phyloP scores from a whole-genome alignment of 2,797 vertebrate species.

The Nasua narica region DNA sequence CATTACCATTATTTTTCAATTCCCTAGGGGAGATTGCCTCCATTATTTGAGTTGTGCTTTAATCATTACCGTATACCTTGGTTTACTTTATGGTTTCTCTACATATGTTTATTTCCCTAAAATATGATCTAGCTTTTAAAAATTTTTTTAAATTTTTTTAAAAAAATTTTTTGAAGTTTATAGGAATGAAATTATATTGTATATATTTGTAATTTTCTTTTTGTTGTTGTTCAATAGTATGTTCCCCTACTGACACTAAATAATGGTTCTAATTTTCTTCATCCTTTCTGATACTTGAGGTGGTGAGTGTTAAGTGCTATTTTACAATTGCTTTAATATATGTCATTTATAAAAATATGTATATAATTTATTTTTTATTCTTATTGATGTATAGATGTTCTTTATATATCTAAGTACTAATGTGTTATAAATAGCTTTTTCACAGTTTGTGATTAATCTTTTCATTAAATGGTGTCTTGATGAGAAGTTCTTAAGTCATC shows the following conservation, averaged over 20 bases:
- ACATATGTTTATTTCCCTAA: background rate
- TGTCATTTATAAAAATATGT: background rate
- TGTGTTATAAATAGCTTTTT: background rate
- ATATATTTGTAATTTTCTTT: background rate
- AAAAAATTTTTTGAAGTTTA: background rate
- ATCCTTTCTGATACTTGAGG: background rate
- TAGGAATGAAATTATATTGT: background rate
- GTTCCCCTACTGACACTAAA: background rate
- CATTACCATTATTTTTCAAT: background rate
- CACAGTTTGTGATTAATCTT: background rate
- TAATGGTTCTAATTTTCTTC: background rate
- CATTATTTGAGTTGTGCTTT: background rate
- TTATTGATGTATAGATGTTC: background rate
- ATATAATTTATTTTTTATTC: background rate
- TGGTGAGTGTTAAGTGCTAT: background rate
- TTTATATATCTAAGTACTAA: background rate
- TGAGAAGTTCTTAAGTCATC: background rate
- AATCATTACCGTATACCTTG: background rate
- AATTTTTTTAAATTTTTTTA: too few species aligned
- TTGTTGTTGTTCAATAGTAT: background rate
- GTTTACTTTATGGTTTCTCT: background rate
- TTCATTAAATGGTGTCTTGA: background rate
- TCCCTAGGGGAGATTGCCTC: background rate
- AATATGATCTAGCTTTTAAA: background rate
- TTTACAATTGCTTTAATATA: background rate